phyloP scores from a whole-genome alignment of 2,797 vertebrate species.

The Myotis myotis region DNA sequence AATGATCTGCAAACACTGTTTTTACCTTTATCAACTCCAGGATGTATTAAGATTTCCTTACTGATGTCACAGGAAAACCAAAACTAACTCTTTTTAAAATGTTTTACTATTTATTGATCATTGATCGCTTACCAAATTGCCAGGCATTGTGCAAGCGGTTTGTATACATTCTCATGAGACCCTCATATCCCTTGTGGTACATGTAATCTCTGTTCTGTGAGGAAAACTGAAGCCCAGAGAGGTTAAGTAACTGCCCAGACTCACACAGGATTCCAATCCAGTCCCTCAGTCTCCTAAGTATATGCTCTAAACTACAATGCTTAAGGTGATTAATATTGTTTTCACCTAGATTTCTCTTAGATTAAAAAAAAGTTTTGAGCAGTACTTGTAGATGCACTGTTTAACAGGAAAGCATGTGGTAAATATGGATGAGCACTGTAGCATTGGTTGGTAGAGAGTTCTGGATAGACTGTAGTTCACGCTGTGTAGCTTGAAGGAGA shows the following conservation, averaged over 20 bases:
- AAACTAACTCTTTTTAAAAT: background rate
- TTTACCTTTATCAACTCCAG: background rate
- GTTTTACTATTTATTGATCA: background rate
- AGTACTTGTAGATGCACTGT: background rate
- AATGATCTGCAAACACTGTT: background rate
- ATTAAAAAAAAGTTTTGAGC: too few relatives aligned
- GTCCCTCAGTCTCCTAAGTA: background rate
- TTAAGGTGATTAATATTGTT: background rate
- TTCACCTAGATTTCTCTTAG: background rate
- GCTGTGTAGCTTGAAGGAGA: too few relatives aligned
- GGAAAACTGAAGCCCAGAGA: background rate
- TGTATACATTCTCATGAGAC: too few relatives aligned
- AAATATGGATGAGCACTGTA: rapidly evolving
- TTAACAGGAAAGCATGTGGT: background rate
- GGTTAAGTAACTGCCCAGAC: too few relatives aligned
- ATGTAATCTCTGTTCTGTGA: background rate
- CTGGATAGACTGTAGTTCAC: background rate
- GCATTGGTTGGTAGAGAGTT: background rate
- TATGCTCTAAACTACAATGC: rapidly evolving
- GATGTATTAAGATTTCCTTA: background rate
- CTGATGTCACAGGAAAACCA: background rate
- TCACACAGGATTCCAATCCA: background rate
- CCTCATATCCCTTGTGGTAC: background rate
- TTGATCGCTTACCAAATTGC: background rate
- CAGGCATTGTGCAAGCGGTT: background rate